These are phyloP conservation scores for Trachelus tabidus DNA, from an alignment of 2,888 invertebrate genomes.

Conservation along the genomic window DNA sequence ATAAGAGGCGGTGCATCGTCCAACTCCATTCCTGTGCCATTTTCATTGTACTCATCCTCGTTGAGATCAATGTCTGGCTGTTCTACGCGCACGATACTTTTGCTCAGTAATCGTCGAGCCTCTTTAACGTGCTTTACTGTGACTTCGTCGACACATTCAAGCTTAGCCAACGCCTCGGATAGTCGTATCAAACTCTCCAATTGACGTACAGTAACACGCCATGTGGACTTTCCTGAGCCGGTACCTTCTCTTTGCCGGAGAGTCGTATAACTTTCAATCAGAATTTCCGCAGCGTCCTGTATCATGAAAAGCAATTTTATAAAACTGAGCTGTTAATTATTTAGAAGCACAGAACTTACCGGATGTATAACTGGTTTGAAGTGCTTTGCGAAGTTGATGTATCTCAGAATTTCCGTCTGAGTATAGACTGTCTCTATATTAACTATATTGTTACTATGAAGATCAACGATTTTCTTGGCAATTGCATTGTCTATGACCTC, in stretches of 20 bases:
- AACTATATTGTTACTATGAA: conserved; percentile 89
- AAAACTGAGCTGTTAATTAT: background rate
- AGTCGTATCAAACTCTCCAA: conserved; percentile 95
- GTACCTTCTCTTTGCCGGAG: conserved; percentile 87
- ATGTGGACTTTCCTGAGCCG: conserved; percentile 78
- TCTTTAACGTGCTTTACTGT: conserved; percentile 90
- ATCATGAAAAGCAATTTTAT: conserved; percentile 12
- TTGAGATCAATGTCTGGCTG: conserved; percentile 96
- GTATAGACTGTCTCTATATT: conserved; percentile 84
- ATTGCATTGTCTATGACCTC: conserved; percentile 97
- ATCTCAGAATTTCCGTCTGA: conserved; percentile 90
- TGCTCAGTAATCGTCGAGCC: conserved; percentile 90
- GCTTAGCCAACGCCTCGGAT: conserved; percentile 95
- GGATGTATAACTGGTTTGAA: conserved; percentile 90
- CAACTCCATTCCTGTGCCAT: conserved; percentile 71
- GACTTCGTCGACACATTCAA: conserved; percentile 94
- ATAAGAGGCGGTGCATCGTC: conserved; percentile 65
- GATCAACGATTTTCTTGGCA: conserved; percentile 93
- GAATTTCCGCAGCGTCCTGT: conserved; percentile 81
- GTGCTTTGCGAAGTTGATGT: conserved; percentile 95
- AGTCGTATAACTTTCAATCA: conserved; percentile 90
- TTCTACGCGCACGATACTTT: conserved; percentile 96
- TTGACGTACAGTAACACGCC: conserved; percentile 98
- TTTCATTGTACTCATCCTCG: conserved; percentile 75
- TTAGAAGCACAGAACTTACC: conserved; percentile 65